These are phyloP conservation scores for Oryzaephilus surinamensis DNA, from an alignment of 1,140 invertebrate species.

Conservation along the genomic window DNA sequence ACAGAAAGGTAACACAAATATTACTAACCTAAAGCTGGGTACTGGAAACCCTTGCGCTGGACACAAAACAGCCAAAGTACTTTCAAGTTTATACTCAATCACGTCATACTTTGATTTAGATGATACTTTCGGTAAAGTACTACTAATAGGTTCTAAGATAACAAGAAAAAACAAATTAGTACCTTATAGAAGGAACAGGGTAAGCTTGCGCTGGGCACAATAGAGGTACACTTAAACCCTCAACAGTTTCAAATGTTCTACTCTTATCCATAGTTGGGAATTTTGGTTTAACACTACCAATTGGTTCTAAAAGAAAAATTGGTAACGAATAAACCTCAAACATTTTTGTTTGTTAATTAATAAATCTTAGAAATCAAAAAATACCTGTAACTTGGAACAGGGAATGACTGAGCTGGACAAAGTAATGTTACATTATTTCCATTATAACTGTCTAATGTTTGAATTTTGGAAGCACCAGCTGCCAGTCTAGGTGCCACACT, in stretches of 20 bases:
- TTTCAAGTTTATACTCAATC: slow-evolving; percentile 17
- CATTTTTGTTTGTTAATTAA: background rate
- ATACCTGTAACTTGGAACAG: slow-evolving; percentile 53
- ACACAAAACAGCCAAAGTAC: slow-evolving; percentile 39
- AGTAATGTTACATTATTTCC: slow-evolving; percentile 34
- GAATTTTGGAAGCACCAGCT: slow-evolving; percentile 36
- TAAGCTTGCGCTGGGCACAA: slow-evolving; percentile 50
- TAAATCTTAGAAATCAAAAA: background rate
- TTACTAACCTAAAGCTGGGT: slow-evolving; percentile 51
- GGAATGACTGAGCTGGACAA: slow-evolving; percentile 56
- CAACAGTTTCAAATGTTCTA: slow-evolving; percentile 33
- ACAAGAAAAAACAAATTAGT: slow-evolving; percentile 25
- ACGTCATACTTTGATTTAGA: slow-evolving; percentile 31
- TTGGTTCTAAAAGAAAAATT: slow-evolving; percentile 41
- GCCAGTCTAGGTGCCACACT: slow-evolving; percentile 56
- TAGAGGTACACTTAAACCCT: slow-evolving; percentile 37
- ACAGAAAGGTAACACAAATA: too few relatives aligned
- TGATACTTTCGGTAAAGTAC: slow-evolving; percentile 55
- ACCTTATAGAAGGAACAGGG: slow-evolving; percentile 45
- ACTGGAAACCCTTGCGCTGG: slow-evolving; percentile 61
- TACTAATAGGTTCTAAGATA: slow-evolving; percentile 54
- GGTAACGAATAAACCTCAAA: background rate
- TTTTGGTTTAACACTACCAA: slow-evolving; percentile 46
- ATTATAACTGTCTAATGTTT: slow-evolving; percentile 21
- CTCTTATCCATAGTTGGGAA: slow-evolving; percentile 36